phyloP scores from a whole-genome alignment of 1,140 invertebrate species.

The Trichonephila clavipes region DNA sequence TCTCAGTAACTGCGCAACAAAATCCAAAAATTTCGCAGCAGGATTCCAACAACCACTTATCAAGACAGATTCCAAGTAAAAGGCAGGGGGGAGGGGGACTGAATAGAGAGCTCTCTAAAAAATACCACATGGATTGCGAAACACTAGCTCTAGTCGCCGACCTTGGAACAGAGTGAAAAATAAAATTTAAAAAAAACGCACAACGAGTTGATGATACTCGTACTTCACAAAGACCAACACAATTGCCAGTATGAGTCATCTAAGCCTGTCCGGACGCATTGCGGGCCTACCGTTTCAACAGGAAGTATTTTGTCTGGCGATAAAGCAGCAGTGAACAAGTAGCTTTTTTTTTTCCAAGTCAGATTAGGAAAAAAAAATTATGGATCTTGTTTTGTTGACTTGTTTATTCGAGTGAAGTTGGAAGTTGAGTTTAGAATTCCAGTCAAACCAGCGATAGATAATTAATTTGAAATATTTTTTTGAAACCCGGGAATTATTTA shows the following conservation, averaged over 20 bases:
- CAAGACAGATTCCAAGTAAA: constrained; percentile 10
- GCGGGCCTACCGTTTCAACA: constrained; percentile 26
- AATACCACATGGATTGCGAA: constrained; percentile 59
- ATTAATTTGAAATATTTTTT: too few relatives aligned
- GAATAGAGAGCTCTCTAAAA: neutral
- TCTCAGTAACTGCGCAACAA: neutral
- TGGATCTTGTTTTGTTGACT: too few relatives aligned
- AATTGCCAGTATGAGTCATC: constrained; percentile 36
- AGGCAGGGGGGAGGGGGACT: constrained; percentile 32
- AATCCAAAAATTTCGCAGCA: neutral
- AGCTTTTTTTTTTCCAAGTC: neutral
- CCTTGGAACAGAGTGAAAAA: constrained; percentile 40
- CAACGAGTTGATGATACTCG: constrained; percentile 35
- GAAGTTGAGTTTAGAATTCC: too few relatives aligned
- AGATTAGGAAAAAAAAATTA: neutral
- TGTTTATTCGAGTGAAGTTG: too few relatives aligned
- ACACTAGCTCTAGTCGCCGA: constrained; percentile 43
- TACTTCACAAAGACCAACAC: constrained; percentile 48
- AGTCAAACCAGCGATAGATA: too few relatives aligned
- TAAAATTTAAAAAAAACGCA: neutral
- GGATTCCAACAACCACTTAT: neutral
- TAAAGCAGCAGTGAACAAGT: neutral
- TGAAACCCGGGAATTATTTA: too few relatives aligned
- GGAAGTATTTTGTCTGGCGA: constrained; percentile 52
- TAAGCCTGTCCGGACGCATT: neutral